Evolutionary conservation across 2,113 vertebrate genomes (phyloP), one percentile per base, ranked within the genome.

Genomic region (Megaleporinus macrocephalus): DNA sequence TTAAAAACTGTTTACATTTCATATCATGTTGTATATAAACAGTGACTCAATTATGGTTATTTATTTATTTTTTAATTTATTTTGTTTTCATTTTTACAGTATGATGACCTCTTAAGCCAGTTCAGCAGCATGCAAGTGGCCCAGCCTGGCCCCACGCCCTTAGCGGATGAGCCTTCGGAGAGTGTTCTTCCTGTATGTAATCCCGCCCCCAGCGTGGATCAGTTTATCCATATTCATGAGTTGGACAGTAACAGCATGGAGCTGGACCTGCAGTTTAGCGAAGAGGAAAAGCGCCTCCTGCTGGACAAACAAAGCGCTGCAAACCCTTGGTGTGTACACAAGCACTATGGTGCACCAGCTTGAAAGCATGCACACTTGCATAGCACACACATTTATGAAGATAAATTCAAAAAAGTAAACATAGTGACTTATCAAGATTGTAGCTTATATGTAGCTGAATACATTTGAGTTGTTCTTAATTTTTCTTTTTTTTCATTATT

Each of bases 81-180:
- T 16, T n/a, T 3, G 13, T 81, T 41, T 80, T 14, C 47, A n/a
- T 57, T 22, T 51, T 36, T 79, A 30, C 82, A 99, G 98, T 99
- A 99, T 5, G 98, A 99, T 89, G 98, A 99, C 91, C 98, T 99
- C 84, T 94, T 99, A 91, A 99, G 98, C 93, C 97, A 99, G 90
- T 99, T 99, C 89, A 98, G 97, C 92, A 97, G 96, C 89, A 97
- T 99, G 97, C 97, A 99, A 91, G 96, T 99, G 90, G 96, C 96
- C 30, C 94, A 95, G 18, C 96, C 97, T 1, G 95, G 94, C 81
- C 96, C 96, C 7, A 95, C 95, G 33, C 96, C 96, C 88, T 96
- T 95, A 18, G 95, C 97, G 89, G 95, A 96, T 36, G 93, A 94
- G 12, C 95, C 84, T 1, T 66, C 24, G 30, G 86, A 87, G 53